Conservation (phyloP, 2,113 vertebrate genomes). For the Ramphastos sulfuratus region DNA sequence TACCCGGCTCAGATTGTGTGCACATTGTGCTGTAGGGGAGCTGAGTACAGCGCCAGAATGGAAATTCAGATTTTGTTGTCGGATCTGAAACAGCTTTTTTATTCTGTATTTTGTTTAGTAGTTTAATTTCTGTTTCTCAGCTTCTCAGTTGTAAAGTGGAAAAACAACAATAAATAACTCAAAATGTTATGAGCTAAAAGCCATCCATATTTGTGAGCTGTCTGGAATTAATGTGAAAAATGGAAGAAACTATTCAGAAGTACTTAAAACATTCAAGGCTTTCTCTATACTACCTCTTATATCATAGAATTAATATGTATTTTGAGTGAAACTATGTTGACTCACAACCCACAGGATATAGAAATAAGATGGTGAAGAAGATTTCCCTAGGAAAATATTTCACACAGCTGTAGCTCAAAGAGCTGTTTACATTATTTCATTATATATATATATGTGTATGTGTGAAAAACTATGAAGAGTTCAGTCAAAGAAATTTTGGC, state of each 20-base stretch:
- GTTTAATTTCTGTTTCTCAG: conserved; percentile 35
- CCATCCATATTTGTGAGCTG: neutral
- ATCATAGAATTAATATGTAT: conserved; percentile 29
- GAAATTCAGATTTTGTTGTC: neutral
- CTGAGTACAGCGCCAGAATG: neutral
- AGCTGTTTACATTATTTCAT: neutral
- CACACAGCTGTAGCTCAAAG: conserved; percentile 37
- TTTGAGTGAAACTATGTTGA: conserved; percentile 38
- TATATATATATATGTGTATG: neutral
- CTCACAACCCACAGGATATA: conserved; percentile 33
- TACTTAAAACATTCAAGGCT: conserved; percentile 48
- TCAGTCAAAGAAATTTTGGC: conserved; percentile 25
- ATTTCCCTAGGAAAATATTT: conserved; percentile 51
- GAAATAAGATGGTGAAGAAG: conserved; percentile 49
- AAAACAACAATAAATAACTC: conserved; percentile 52
- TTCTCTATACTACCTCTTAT: conserved; percentile 34
- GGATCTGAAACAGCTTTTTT: neutral
- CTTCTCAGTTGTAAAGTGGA: neutral
- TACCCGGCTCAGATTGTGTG: neutral
- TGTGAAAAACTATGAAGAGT: conserved; percentile 3
- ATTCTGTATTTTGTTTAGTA: neutral
- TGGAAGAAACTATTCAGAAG: conserved; percentile 54
- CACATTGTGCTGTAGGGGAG: neutral
- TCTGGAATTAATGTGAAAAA: conserved; percentile 40
- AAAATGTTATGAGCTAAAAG: conserved; percentile 41